Evolutionary conservation across 2,888 invertebrate genomes (phyloP), one percentile per base, ranked within the genome.

Genomic region (Dryococelus australis): DNA sequence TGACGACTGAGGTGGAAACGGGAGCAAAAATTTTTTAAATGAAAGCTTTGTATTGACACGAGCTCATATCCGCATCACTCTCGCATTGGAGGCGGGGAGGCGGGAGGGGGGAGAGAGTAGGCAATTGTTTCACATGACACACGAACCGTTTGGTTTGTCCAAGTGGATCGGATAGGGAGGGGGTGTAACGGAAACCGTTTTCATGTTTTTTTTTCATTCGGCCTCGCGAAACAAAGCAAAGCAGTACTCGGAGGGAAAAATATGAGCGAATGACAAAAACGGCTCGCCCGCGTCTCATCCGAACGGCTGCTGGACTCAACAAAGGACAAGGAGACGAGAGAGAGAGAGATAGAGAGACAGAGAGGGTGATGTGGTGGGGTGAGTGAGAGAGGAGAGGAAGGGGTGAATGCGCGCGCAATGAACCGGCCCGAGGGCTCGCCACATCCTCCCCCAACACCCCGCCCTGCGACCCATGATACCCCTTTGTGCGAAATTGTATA

Each of bases 401-500:
- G 83, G 35, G 83, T 35, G 28, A 83, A 35, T 35, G 43, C 20
- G 83, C 20, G 43, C 43, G 35, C 43, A n/a, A 35, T 83, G 83
- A 28, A 83, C 16, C 28, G 20, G 43, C 65, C 65, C 65, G 20
- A 24, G 65, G 65, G 65, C 65, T 65, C 20, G 24, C 65, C 65
- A 65, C 65, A 8, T 24, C 65, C 65, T 24, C n/a, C 65, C n/a
- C 65, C 65, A 65, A 65, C n/a, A 20, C 65, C 6, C 65, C 65
- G 20, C 20, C 51, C 51, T 8, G 1, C 8, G 20, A n/a, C 9
- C 35, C 43, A n/a, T 80, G 80, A 80, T 80, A 80, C 43, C 35
- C 83, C 35, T 83, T 83, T 83, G 83, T 83, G 51, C 78, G 84
- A 86, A 87, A 87, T 79, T 87, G 86, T 86, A 84, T 65, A 86